A percentile compares a stretch with the other conserved stretches of the same genome.
Evolutionary conservation across 1,140 invertebrate species (phyloP).

Genomic region (Drosophila bocqueti): DNA sequence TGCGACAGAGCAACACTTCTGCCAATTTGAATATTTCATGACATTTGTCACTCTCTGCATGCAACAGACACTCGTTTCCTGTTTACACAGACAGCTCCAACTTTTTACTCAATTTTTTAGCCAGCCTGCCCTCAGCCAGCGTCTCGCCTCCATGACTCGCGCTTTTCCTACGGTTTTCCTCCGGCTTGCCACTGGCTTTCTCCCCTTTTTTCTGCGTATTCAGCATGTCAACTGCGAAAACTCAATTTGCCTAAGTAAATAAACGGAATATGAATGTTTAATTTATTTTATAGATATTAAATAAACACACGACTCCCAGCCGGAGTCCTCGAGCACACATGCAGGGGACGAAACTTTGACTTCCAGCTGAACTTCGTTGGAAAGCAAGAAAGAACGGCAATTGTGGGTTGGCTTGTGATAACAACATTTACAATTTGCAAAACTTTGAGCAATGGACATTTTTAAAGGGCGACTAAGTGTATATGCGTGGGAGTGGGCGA

Average conservation of each 20-base stretch:
- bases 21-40: constrained; percentile 80
- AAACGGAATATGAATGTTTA: constrained; percentile 83
- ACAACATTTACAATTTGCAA: constrained; percentile 64
- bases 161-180: constrained; percentile 32
- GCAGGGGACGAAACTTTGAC: constrained; percentile 49
- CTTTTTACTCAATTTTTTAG: constrained; percentile 20
- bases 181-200: constrained; percentile 10
- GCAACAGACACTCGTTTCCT: constrained; percentile 80
- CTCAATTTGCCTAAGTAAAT: constrained; percentile 83
- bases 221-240: constrained; percentile 79
- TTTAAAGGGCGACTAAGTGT: constrained; percentile 12
- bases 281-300: constrained; percentile 83
- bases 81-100: constrained; percentile 53
- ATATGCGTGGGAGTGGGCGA: background rate
- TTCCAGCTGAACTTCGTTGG: constrained; percentile 41
- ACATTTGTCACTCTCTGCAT: constrained; percentile 76
- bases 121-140: constrained; percentile 1
- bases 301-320: constrained; percentile 67
- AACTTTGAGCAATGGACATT: constrained; percentile 27
- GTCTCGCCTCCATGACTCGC: constrained; percentile 46
- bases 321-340: constrained; percentile 32
- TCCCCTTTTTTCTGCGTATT: constrained; percentile 56
- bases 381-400: constrained; percentile 37
- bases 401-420: constrained; percentile 53
- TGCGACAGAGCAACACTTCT: constrained; percentile 39